Conservation (phyloP, 2,113 vertebrate species). For the Theristicus caerulescens region DNA sequence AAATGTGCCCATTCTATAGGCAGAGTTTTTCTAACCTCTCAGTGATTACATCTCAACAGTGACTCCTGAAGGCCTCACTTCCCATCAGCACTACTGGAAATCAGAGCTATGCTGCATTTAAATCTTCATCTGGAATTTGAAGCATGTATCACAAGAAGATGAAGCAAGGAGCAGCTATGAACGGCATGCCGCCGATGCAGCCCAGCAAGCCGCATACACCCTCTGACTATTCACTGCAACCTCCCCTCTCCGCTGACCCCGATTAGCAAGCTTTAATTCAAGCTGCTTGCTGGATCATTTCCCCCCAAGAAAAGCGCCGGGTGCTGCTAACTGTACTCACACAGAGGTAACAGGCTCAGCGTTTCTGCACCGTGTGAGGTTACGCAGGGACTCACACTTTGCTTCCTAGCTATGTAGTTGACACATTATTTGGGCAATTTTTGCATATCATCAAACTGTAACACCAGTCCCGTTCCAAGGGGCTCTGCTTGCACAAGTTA, state of each 20-base stretch:
- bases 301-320: neutral
- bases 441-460: neutral
- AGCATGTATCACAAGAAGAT: neutral
- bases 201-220: neutral
- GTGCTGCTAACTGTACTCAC: neutral
- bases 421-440: neutral
- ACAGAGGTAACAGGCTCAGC: neutral
- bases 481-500: neutral
- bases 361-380: rapidly evolving
- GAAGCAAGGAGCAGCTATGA: neutral
- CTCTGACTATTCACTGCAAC: neutral
- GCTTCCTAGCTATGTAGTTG: neutral
- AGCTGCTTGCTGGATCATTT: neutral
- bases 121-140: neutral
- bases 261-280: neutral
- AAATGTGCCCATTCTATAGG: neutral
- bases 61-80: neutral
- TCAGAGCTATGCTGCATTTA: neutral
- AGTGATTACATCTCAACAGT: neutral
- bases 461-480: neutral
- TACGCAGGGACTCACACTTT: neutral
- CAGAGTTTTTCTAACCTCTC: neutral
- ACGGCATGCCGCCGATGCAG: neutral
- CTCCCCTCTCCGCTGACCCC: neutral
- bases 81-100: neutral